Evolutionary conservation across 2,797 vertebrate genomes (phyloP), one percentile per base, ranked within the genome.

Genomic region (Ctenopoma kingsleyae): DNA sequence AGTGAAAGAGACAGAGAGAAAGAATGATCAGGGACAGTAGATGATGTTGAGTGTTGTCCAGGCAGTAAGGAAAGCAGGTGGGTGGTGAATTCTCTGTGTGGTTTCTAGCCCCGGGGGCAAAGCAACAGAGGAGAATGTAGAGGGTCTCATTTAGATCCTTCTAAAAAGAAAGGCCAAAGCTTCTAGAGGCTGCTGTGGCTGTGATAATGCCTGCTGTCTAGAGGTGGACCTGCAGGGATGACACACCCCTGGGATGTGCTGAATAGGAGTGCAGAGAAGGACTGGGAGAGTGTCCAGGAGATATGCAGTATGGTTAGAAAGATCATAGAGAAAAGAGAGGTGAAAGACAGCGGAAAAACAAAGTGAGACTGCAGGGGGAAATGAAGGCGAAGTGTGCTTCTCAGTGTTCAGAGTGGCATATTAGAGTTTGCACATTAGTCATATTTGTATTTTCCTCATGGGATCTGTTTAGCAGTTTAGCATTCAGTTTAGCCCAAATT

Each of bases 81-180:
- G 78, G 61, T 77, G 82, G 58, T 60, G 75, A 69, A 35, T 71
- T 83, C 67, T 83, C 86, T 55, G 67, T 72, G 66, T 82, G 87
- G 69, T 64, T 69, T 82, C 74, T 46, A 73, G 72, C 83, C 85
- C 76, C 38, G 44, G 83, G 80, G 80, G 71, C 46, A 70, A 80
- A 81, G 70, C 74, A 74, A 64, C 77, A 62, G 68, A 84, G 57
- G 71, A 87, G 86, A 89, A 87, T 86, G 67, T 57, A 81, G 74
- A 86, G 68, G 67, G 76, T 67, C 77, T 86, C 76, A 86, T 88
- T 91, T 87, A 85, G 83, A 79, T 83, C 55, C 56, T 62, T 63
- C 49, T 58, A 53, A 80, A 87, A 74, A 71, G 40, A 84, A 85
- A 88, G 81, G 83, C 78, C 69, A 82, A 80, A 81, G 79, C 79